Conservation (phyloP, 2,888 invertebrate genomes). For the Hyles lineata region DNA sequence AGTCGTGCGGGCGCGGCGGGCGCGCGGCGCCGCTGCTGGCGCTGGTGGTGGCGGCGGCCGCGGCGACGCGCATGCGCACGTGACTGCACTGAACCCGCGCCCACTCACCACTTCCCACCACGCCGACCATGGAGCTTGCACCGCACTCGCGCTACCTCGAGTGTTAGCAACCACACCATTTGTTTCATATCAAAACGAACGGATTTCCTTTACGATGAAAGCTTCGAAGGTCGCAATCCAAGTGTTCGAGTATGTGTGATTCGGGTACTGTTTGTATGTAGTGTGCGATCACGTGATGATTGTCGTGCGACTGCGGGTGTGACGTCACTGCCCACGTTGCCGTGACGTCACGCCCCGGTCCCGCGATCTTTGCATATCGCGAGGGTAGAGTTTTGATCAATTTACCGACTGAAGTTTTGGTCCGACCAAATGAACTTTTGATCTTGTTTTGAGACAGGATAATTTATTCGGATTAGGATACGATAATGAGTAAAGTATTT, state of each 20-base stretch:
- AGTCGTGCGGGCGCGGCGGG: conserved; percentile 84
- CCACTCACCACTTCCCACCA: conserved; percentile 38
- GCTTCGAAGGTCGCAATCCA: conserved; percentile 59
- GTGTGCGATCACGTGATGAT: conserved; percentile 48
- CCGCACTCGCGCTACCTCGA: background rate
- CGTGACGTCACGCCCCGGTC: conserved; percentile 35
- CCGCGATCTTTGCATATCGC: conserved; percentile 47
- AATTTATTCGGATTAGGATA: conserved; percentile 77
- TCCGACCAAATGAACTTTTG: conserved; percentile 84
- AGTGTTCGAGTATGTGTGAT: conserved; percentile 60
- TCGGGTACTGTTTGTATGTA: conserved; percentile 56
- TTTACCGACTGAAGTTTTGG: conserved; percentile 84
- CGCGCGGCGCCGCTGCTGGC: conserved; percentile 57
- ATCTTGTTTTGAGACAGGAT: conserved; percentile 81
- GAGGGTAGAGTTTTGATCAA: conserved; percentile 75
- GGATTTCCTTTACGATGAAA: conserved; percentile 41
- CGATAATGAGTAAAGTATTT: conserved; percentile 69
- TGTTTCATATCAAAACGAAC: conserved; percentile 18
- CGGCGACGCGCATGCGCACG: conserved; percentile 63
- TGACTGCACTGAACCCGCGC: conserved; percentile 61
- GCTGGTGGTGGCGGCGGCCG: conserved; percentile 52
- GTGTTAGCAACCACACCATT: conserved; percentile 25
- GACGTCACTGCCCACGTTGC: conserved; percentile 32
- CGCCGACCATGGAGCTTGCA: conserved; percentile 35
- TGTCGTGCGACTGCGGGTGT: conserved; percentile 36